Base-by-base conservation (phyloP, 2,113 vertebrate species). In the Lepidiolamprologus cunningtoni region DNA sequence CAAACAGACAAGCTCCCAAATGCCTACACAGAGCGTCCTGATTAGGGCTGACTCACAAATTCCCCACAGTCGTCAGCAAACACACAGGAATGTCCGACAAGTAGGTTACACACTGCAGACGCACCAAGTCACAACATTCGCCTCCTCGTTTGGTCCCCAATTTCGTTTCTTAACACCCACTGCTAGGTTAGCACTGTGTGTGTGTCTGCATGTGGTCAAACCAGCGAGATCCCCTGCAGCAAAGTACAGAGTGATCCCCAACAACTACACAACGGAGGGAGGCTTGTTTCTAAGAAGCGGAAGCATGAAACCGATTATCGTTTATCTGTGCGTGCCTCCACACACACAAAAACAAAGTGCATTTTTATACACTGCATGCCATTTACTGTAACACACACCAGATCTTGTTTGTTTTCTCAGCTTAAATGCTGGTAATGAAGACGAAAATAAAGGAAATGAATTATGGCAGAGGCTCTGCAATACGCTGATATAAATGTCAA, bases 41-140 rank as follows among this genome's bases (percentile, higher is more conserved):
- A 95, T 95, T 95, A 90, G 52, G 50, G 91, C 87, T 89, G 94
- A 95, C 92, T 96, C 93, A 92, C 85, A 93, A 87, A 95, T 91
- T 93, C 93, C 93, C 85, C 52, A 21, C 89, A 81, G 89, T 83
- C 63, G 45, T 89, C 87, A 83, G 90, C 91, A 90, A 93, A 93
- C 91, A 92, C 91, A 88, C 89, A 95, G 93, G 95, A 96, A 95
- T 95, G 94, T 94, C 93, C 85, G 13, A 88, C 94, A 92, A 93
- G 93, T 83, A 90, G 86, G 85, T 83, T 87, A 61, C 85, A 86
- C 28, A 37, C 28, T 35, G 73, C 86, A 80, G 63, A 90, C 50
- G 14, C 91, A 82, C 85, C 85, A 57, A 31, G 42, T 80, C 87
- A 61, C 87, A 54, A 31, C 88, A 66, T 58, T n/a, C 55, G 23